These are phyloP conservation scores for Dicerorhinus sumatrensis DNA, from an alignment of 2,113 vertebrate species.

Conservation along the genomic window DNA sequence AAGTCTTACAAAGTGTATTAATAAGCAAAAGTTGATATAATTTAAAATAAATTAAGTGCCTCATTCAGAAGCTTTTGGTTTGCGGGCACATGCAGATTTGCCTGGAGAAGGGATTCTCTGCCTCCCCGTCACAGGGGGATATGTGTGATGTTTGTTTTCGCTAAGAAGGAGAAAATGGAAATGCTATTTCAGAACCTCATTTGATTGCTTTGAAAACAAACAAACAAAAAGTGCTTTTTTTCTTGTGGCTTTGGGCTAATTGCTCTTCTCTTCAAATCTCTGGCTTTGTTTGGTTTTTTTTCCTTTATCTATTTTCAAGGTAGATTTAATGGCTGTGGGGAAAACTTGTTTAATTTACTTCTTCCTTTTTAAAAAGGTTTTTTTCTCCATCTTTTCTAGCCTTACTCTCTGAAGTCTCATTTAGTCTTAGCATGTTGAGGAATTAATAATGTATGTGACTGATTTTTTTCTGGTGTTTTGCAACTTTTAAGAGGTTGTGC, in stretches of 20 bases:
- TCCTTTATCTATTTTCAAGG: slow-evolving; percentile 50
- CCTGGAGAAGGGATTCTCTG: slow-evolving; percentile 27
- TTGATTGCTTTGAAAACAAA: slow-evolving; percentile 69
- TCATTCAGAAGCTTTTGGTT: not conserved
- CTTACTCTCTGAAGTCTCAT: slow-evolving; percentile 52
- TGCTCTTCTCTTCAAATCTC: not conserved
- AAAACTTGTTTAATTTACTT: slow-evolving; percentile 48
- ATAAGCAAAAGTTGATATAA: not conserved
- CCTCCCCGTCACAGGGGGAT: not conserved
- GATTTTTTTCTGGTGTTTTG: slow-evolving; percentile 34
- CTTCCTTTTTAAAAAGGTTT: slow-evolving; percentile 47
- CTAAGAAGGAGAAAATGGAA: slow-evolving; percentile 63
- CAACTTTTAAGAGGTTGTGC: slow-evolving; percentile 10
- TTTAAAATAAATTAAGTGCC: slow-evolving; percentile 8
- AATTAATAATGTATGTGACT: slow-evolving; percentile 58
- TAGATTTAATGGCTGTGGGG: slow-evolving; percentile 51
- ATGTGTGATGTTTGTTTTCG: slow-evolving; percentile 69
- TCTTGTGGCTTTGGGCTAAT: slow-evolving; percentile 59
- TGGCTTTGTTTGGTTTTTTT: not conserved
- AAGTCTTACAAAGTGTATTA: not conserved
- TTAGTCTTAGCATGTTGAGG: slow-evolving; percentile 44
- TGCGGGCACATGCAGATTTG: slow-evolving; percentile 4
- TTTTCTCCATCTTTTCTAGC: slow-evolving; percentile 13
- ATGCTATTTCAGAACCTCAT: slow-evolving; percentile 59
- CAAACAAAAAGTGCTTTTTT: slow-evolving; percentile 56